These are phyloP conservation scores for Lochmaea crataegi DNA, from an alignment of 2,888 invertebrate genomes.

Conservation along the genomic window DNA sequence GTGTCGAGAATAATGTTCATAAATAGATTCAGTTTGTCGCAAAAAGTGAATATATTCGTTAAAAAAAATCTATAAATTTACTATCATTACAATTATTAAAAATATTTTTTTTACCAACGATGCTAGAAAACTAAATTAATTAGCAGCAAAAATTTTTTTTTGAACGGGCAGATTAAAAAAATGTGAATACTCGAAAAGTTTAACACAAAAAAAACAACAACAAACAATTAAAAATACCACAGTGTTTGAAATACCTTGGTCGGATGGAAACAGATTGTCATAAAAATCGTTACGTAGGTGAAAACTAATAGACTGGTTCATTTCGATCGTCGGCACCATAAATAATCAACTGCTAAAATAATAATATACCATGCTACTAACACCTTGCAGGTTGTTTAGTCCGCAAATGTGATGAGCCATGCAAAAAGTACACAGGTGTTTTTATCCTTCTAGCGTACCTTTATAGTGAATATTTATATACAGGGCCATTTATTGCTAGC, in stretches of 20 bases:
- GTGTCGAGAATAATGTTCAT: too few species aligned
- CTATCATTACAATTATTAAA: neutral
- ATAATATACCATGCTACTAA: conserved; percentile 25
- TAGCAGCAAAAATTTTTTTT: neutral
- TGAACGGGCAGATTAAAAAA: neutral
- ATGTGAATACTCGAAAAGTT: neutral
- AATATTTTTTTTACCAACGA: neutral
- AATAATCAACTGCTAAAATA: conserved; percentile 20
- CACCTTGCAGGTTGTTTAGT: conserved; percentile 27
- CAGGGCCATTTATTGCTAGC: conserved; percentile 12
- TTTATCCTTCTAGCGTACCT: conserved; percentile 34
- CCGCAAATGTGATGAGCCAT: conserved; percentile 39
- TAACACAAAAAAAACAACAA: neutral
- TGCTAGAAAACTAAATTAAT: neutral
- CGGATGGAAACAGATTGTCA: conserved; percentile 24
- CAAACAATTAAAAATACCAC: conserved; percentile 1
- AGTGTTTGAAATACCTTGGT: conserved; percentile 22
- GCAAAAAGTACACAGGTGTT: conserved; percentile 41
- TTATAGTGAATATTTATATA: conserved; percentile 18
- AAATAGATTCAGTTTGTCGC: too few species aligned
- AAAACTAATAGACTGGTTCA: conserved; percentile 36
- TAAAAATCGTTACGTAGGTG: conserved; percentile 21
- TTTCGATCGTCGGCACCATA: conserved; percentile 17
- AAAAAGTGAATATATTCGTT: too few species aligned
- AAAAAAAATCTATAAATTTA: too few species aligned